Evolutionary conservation across 1,140 invertebrate genomes (phyloP).

Genomic region (Monochamus saltuarius): DNA sequence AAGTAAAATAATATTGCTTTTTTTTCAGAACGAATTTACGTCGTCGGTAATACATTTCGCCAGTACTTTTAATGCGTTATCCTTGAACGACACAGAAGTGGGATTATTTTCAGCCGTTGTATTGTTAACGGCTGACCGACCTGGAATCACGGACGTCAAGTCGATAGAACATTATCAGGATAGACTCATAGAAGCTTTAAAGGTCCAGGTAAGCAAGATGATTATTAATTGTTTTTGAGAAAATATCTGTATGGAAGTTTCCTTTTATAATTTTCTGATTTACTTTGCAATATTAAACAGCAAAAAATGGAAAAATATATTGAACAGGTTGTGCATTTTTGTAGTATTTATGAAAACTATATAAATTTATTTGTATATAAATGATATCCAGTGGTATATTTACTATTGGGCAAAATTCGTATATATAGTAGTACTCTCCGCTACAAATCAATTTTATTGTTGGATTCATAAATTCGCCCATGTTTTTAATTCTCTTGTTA

Average conservation of each 20-base stretch:
- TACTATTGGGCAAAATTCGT: no score
- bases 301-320: no score
- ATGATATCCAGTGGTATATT: no score
- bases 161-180: slow-evolving; percentile 82
- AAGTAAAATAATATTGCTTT: background rate
- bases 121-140: slow-evolving; percentile 76
- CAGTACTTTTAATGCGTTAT: slow-evolving; percentile 72
- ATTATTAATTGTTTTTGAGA: background rate
- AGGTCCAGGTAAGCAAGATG: slow-evolving; percentile 63
- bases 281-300: no score
- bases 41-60: slow-evolving; percentile 77
- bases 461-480: no score
- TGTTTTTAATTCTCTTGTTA: no score
- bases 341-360: no score
- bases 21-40: slow-evolving; percentile 69
- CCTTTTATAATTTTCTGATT: no score
- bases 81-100: slow-evolving; percentile 85
- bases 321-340: no score
- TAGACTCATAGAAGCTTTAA: slow-evolving; percentile 81
- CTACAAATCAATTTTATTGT: no score
- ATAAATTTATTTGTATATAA: no score
- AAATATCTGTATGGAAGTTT: background rate
- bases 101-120: slow-evolving; percentile 87
- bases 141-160: slow-evolving; percentile 80
- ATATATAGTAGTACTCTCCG: no score